These are phyloP conservation scores for Heliconius himera DNA, from an alignment of 1,140 invertebrate species.

Conservation along the genomic window DNA sequence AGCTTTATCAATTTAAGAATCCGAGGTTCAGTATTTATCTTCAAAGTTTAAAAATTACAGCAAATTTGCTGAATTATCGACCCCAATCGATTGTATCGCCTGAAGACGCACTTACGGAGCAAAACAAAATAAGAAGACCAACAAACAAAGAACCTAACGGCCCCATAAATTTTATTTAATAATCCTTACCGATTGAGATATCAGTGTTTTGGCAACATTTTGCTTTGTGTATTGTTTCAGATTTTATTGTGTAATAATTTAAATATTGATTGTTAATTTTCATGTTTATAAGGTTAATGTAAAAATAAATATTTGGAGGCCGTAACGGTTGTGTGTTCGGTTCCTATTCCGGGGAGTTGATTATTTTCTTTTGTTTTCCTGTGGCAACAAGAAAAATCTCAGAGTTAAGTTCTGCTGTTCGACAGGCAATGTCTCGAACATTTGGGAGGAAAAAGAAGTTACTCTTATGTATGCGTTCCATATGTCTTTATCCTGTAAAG, in stretches of 20 bases:
- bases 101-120: conserved; percentile 40
- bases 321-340: too few relatives aligned
- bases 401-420: too few relatives aligned
- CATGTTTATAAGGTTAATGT: not conserved
- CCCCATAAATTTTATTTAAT: conserved; percentile 61
- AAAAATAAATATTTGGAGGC: not conserved
- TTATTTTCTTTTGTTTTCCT: too few relatives aligned
- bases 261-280: not conserved
- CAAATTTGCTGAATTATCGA: conserved; percentile 28
- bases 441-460: too few relatives aligned
- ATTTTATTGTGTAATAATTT: not conserved
- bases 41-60: conserved; percentile 23
- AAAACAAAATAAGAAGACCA: conserved; percentile 45
- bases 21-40: conserved; percentile 17
- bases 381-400: too few relatives aligned
- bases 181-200: conserved; percentile 69
- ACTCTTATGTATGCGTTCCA: too few relatives aligned
- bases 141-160: conserved; percentile 63
- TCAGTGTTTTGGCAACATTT: conserved; percentile 49
- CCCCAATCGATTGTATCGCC: conserved; percentile 17
- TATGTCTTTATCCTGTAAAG: too few relatives aligned
- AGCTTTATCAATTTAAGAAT: conserved; percentile 6
- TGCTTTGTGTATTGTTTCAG: not conserved
- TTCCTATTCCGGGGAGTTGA: too few relatives aligned
- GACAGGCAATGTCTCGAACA: too few relatives aligned